Base-by-base conservation (phyloP, 2,113 vertebrate genomes). In the Thalassarche chlororhynchos region DNA sequence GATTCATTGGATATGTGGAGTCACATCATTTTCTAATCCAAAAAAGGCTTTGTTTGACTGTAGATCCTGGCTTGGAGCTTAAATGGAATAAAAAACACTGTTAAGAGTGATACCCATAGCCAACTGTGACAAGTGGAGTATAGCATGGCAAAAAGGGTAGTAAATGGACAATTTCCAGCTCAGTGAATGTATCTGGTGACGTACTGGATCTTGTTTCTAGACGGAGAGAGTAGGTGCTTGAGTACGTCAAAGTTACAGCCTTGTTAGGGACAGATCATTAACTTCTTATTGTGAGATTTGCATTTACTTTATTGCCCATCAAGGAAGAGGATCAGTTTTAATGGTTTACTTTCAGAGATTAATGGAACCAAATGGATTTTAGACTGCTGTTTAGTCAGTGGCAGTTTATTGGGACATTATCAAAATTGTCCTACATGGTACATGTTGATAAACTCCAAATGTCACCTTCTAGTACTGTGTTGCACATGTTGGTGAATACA, bases 261-360 rank as follows among this genome's bases (percentile, higher is more conserved):
- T 87, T 94, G 61, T 70, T 92, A 95, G 62, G 46, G 49, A 95
- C 76, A 93, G 88, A 84, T 93, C 88, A 92, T 94, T 90, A 96
- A 90, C 76, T 93, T 89, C 75, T 77, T 89, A 55, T 69, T 82
- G 80, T 76, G 80, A 81, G 29, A 42, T 78, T 96, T 95, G 9
- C 80, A 42, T 92, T 97, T 94, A 90, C 36, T 94, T 95, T 92
- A 81, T 78, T 89, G 40, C 54, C 40, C 51, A 62, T 92, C 83
- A 89, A 79, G 65, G 36, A 92, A 91, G 44, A 54, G 65, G 44
- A 65, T 82, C 65, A 32, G 38, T 92, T 89, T 92, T 92, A 87
- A 82, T 89, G 21, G 44, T 91, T 96, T 92, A 32, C 64, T 87
- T 89, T 89, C 57, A 26, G 29, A 58, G 72, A 89, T 61, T 92